Evolutionary conservation across 2,113 vertebrate species (phyloP).

Genomic region (Crotalus viridis): DNA sequence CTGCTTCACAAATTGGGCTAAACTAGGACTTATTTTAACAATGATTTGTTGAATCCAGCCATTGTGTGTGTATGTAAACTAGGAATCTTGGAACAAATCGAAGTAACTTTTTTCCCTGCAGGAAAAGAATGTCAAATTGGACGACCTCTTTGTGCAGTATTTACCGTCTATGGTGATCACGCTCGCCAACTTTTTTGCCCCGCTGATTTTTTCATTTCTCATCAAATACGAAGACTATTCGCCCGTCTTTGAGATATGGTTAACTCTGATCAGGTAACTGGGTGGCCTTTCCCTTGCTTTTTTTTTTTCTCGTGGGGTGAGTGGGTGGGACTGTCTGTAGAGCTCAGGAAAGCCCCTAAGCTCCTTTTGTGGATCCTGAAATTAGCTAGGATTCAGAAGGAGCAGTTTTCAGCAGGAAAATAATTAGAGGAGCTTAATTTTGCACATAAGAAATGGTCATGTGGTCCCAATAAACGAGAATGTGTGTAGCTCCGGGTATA

Average conservation of each 20-base stretch:
- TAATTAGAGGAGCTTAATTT: neutral
- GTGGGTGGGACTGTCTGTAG: neutral
- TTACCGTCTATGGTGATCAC: slow-evolving; percentile 95
- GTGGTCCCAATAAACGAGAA: neutral
- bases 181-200: slow-evolving; percentile 86
- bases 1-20: neutral
- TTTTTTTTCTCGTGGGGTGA: neutral
- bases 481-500: too few relatives aligned
- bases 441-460: neutral
- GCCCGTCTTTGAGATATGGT: slow-evolving; percentile 88
- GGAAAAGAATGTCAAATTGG: slow-evolving; percentile 42
- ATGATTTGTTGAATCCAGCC: neutral
- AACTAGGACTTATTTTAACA: neutral
- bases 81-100: neutral
- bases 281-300: neutral
- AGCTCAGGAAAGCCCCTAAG: neutral
- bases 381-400: neutral
- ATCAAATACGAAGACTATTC: slow-evolving; percentile 91
- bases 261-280: slow-evolving; percentile 87
- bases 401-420: neutral
- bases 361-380: neutral
- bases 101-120: slow-evolving; percentile 21
- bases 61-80: neutral
- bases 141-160: slow-evolving; percentile 84
- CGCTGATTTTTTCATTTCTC: slow-evolving; percentile 82